phyloP scores from a whole-genome alignment of 53 echinoderm and acorn worm species.

The Patiria pectinifera region DNA sequence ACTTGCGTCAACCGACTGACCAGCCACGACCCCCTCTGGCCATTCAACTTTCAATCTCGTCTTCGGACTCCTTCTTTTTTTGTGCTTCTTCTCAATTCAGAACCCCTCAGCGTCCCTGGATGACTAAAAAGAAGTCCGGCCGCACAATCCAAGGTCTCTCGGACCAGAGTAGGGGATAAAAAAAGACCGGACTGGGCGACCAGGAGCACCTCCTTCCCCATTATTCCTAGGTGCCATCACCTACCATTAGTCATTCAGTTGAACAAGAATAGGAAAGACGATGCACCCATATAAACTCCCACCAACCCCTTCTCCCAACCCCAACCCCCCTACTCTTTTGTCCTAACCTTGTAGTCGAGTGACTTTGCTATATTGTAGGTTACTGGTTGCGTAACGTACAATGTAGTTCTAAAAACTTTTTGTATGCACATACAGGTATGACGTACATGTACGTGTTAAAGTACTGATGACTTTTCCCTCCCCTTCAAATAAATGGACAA shows the following conservation, averaged over 20 bases:
- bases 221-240: neutral
- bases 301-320: neutral
- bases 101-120: neutral
- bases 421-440: too few species aligned
- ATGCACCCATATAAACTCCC: neutral
- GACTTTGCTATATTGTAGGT: too few species aligned
- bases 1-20: neutral
- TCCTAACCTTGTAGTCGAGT: too few species aligned
- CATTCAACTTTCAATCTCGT: neutral
- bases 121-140: neutral
- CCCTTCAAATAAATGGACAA: too few species aligned
- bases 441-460: too few species aligned
- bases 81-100: neutral
- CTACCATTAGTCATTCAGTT: neutral
- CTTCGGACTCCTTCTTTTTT: neutral
- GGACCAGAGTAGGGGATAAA: neutral
- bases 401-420: too few species aligned
- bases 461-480: too few species aligned
- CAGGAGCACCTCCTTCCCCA: neutral
- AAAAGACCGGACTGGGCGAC: neutral
- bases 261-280: neutral
- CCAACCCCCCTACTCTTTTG: too few species aligned
- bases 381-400: too few species aligned
- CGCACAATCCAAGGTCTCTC: neutral
- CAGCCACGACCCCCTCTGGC: neutral